These are phyloP conservation scores for Desoria tigrina DNA, from an alignment of 2,888 invertebrate species.

Conservation along the genomic window DNA sequence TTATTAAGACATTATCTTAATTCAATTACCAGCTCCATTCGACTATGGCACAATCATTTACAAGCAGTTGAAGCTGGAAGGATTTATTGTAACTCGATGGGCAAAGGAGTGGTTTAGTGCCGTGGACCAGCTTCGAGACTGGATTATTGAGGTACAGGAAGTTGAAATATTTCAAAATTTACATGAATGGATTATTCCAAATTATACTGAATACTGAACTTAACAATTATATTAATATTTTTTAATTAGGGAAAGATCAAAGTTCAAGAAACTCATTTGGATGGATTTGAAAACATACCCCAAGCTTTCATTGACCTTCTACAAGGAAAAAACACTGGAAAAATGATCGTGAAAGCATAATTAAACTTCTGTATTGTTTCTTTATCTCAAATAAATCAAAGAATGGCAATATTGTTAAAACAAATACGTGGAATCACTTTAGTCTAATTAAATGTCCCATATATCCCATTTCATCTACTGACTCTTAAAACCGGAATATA, in stretches of 20 bases:
- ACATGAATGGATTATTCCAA: not conserved
- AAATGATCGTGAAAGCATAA: slow-evolving; percentile 20
- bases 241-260: slow-evolving; percentile 13
- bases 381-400: too few species aligned
- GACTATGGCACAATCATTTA: slow-evolving; percentile 63
- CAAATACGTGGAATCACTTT: too few species aligned
- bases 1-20: slow-evolving; percentile 1
- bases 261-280: slow-evolving; percentile 6
- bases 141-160: slow-evolving; percentile 57
- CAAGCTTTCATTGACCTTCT: slow-evolving; percentile 18
- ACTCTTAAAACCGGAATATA: too few species aligned
- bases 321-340: slow-evolving; percentile 13
- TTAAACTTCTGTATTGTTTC: too few species aligned
- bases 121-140: slow-evolving; percentile 55
- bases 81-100: slow-evolving; percentile 65
- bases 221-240: not conserved
- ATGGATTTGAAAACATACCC: slow-evolving; percentile 8
- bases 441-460: too few species aligned
- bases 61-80: slow-evolving; percentile 66
- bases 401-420: too few species aligned
- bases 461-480: too few species aligned
- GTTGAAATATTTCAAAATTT: not conserved
- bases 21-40: slow-evolving; percentile 56
- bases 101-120: slow-evolving; percentile 66
- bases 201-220: not conserved